Base-by-base conservation (phyloP, 2,888 invertebrate genomes). In the Sesamia inferens region DNA sequence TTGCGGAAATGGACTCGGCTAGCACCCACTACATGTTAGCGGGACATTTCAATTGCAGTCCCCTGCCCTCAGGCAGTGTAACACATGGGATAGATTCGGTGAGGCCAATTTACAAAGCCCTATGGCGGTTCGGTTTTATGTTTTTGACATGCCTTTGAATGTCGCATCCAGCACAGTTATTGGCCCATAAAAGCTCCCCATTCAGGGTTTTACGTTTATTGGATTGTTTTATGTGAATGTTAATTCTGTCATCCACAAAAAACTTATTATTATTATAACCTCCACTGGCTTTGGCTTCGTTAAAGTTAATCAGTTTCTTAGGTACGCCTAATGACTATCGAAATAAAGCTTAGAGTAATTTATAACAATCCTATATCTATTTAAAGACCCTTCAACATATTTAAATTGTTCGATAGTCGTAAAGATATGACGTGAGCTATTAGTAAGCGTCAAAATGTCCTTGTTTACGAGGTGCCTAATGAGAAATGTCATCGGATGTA, bases 11-110 rank as follows among this genome's bases (percentile, higher is more conserved):
- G 94, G 93, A 94, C 93, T 91, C 91, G 90, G 92, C 92, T 93
- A 89, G 94, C 94, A 94, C 94, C 93, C 94, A 94, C 93, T 92
- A 92, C 93, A 93, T 88, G 91, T 91, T 94, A 92, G 94, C 94
- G 94, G 94, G 95, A 95, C 95, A 94, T 96, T 95, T 95, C 96
- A 95, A 96, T 95, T 95, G 94, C 93, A 88, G 91, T 91, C 90
- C 89, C 89, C 92, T 89, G 81, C 87, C 86, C 89, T 89, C 90
- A 89, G 91, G 92, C 92, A 84, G 91, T 91, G 91, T 91, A 90
- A 92, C 88, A 90, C 91, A 91, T 91, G 88, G 87, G 89, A 91
- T 90, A 90, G 90, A 91, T 89, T 90, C 88, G 81, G 81, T 79
- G 75, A 74, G 76, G 78, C 78, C 76, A 82, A 82, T 76, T 81